Percentiles rank a stretch among this genome's conserved stretches.
Conservation (phyloP, 2,797 vertebrate genomes). For the Sebastolobus altivelis region DNA sequence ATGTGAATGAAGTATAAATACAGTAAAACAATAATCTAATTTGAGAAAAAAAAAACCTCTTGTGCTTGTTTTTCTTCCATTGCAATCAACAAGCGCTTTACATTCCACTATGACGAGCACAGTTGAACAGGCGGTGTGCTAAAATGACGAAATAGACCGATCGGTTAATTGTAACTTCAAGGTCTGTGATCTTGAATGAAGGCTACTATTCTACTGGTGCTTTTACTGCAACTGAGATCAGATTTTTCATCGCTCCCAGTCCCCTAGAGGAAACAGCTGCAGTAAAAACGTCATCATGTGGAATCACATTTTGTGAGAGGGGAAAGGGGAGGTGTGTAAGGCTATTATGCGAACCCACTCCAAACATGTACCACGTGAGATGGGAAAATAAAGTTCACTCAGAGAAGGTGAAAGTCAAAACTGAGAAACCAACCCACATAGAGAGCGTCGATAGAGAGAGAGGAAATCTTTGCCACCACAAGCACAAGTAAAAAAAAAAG, state of each 20-base stretch:
- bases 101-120: constrained; percentile 27
- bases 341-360: constrained; percentile 20
- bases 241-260: background rate
- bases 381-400: constrained; percentile 36
- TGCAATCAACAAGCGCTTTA: constrained; percentile 12
- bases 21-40: background rate
- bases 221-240: background rate
- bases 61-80: constrained; percentile 46
- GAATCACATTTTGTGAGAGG: constrained; percentile 7
- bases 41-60: background rate
- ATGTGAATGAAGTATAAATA: background rate
- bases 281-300: background rate
- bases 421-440: constrained; percentile 57
- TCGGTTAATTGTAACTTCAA: background rate
- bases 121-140: background rate
- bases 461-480: constrained; percentile 60
- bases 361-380: constrained; percentile 41
- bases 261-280: constrained; percentile 9
- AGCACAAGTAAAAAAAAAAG: constrained; percentile 25
- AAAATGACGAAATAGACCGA: background rate
- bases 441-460: constrained; percentile 42
- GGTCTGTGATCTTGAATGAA: constrained; percentile 8
- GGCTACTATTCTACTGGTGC: constrained; percentile 27
- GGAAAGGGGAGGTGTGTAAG: background rate
- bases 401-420: constrained; percentile 42